Conservation (phyloP, 1,140 invertebrate genomes). For the Lineus longissimus region DNA sequence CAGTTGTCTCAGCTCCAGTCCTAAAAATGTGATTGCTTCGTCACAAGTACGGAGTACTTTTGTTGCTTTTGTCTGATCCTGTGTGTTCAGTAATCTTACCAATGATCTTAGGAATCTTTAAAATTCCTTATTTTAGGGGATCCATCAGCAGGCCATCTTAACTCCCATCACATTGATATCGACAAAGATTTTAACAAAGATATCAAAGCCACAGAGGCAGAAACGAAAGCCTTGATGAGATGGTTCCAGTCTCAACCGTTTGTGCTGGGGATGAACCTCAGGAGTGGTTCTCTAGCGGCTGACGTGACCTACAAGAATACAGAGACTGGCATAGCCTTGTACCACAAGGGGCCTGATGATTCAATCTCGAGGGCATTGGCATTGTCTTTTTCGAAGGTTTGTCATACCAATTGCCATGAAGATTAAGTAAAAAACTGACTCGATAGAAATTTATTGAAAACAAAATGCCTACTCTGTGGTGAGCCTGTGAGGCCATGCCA, state of each 20-base stretch:
- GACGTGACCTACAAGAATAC: constrained; percentile 79
- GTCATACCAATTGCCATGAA: too few species aligned
- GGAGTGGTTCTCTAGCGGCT: constrained; percentile 86
- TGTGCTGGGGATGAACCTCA: constrained; percentile 92
- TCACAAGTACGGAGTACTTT: too few species aligned
- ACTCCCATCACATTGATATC: constrained; percentile 80
- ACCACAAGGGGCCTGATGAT: constrained; percentile 80
- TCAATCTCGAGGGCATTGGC: constrained; percentile 77
- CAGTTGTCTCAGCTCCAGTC: too few species aligned
- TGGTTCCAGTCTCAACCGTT: constrained; percentile 86
- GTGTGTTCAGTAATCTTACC: too few species aligned
- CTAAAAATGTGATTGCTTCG: too few species aligned
- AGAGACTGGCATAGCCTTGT: constrained; percentile 27
- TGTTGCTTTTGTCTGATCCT: too few species aligned
- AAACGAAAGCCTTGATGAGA: constrained; percentile 84
- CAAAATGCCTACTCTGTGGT: too few species aligned
- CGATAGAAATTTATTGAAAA: too few species aligned
- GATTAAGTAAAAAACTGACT: too few species aligned
- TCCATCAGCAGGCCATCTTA: constrained; percentile 65
- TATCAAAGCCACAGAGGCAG: constrained; percentile 75
- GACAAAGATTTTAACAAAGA: constrained; percentile 97
- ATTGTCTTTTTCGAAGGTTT: constrained; percentile 64
- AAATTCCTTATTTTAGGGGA: constrained; percentile 30
- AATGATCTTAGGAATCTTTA: too few species aligned
- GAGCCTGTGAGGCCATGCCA: too few species aligned